Evolutionary conservation across 1,140 invertebrate species (phyloP).

Genomic region (Samia ricini): DNA sequence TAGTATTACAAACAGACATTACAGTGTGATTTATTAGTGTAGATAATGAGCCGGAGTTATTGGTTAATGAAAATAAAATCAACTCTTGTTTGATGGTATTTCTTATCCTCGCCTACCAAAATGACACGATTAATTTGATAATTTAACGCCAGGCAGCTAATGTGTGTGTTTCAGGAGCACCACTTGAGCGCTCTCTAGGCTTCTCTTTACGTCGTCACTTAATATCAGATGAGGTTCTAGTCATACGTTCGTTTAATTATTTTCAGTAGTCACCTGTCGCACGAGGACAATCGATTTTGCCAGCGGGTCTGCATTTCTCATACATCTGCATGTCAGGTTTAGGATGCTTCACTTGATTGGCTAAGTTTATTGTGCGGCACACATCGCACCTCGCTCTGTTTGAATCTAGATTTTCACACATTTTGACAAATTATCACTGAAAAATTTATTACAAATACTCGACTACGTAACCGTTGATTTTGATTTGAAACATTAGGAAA

Average conservation of each 20-base stretch:
- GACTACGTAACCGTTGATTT: slow-evolving; percentile 17
- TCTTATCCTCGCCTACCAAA: too few relatives aligned
- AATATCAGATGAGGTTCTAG: too few relatives aligned
- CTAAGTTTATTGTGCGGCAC: slow-evolving; percentile 66
- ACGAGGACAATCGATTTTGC: slow-evolving; percentile 40
- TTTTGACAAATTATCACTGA: slow-evolving; percentile 27
- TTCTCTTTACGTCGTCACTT: too few relatives aligned
- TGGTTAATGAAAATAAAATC: too few relatives aligned
- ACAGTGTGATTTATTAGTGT: too few relatives aligned
- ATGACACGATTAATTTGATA: too few relatives aligned
- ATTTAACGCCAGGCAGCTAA: too few relatives aligned
- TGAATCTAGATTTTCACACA: slow-evolving; percentile 50
- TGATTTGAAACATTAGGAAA: not conserved
- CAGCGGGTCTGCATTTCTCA: slow-evolving; percentile 52
- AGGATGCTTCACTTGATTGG: slow-evolving; percentile 43
- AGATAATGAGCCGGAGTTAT: too few relatives aligned
- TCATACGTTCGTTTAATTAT: not conserved
- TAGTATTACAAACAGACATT: too few relatives aligned
- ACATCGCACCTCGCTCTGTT: slow-evolving; percentile 49
- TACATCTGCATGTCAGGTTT: slow-evolving; percentile 67
- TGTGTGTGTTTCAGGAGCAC: too few relatives aligned
- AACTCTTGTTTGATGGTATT: too few relatives aligned
- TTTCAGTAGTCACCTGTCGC: slow-evolving; percentile 37
- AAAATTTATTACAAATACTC: slow-evolving; percentile 9
- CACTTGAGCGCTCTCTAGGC: too few relatives aligned